phyloP scores from a whole-genome alignment of 2,888 invertebrate genomes.

The Ennomos fuscantarius region DNA sequence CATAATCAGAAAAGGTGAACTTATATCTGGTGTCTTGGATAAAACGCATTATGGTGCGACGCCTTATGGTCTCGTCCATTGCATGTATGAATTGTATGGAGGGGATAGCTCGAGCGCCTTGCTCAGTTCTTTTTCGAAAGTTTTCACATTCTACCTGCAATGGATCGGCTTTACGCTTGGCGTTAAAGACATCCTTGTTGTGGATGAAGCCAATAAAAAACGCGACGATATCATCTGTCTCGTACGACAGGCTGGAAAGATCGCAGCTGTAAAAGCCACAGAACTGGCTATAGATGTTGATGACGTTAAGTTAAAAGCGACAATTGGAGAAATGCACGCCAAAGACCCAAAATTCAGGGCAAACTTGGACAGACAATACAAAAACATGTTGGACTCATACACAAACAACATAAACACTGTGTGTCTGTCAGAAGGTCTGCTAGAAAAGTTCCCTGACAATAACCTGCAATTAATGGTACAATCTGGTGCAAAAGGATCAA shows the following conservation, averaged over 20 bases:
- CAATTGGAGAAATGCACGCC: conserved; percentile 89
- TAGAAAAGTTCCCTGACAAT: conserved; percentile 96
- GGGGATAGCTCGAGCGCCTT: conserved; percentile 92
- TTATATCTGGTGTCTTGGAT: conserved; percentile 96
- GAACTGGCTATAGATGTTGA: conserved; percentile 86
- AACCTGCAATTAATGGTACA: conserved; percentile 99
- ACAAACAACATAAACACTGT: conserved; percentile 96
- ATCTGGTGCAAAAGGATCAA: conserved; percentile 99
- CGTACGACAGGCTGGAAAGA: conserved; percentile 86
- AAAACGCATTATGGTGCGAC: conserved; percentile 99
- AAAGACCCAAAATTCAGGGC: conserved; percentile 91
- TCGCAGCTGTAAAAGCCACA: conserved; percentile 89
- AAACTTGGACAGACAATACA: conserved; percentile 93
- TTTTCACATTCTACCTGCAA: conserved; percentile 96
- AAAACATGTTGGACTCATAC: conserved; percentile 90
- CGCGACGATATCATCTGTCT: conserved; percentile 88
- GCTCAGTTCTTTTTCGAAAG: conserved; percentile 94
- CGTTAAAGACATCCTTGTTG: conserved; percentile 96
- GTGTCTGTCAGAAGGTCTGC: conserved; percentile 93
- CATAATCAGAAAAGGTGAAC: conserved; percentile 93
- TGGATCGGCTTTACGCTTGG: conserved; percentile 97
- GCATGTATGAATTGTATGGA: conserved; percentile 97
- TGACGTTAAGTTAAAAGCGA: conserved; percentile 85
- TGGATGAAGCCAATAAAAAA: conserved; percentile 88
- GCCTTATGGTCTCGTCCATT: conserved; percentile 96